Conservation (phyloP, 2,797 vertebrate species). For the Karalla daura region DNA sequence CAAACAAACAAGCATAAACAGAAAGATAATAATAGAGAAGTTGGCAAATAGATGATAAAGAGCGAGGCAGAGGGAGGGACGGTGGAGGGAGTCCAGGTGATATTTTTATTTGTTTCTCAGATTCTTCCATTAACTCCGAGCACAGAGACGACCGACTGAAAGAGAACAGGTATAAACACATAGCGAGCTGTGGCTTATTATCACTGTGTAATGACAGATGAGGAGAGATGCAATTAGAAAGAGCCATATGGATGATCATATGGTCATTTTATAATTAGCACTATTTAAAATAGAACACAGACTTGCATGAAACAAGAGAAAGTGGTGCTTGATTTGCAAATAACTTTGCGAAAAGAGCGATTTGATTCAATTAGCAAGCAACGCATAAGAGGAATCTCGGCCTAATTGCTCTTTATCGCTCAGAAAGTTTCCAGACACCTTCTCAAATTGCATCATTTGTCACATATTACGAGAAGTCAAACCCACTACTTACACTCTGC, state of each 20-base stretch:
- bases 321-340: conserved; percentile 50
- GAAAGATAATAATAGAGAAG: conserved; percentile 44
- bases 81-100: conserved; percentile 63
- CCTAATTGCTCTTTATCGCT: conserved; percentile 17
- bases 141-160: conserved; percentile 46
- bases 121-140: conserved; percentile 42
- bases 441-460: conserved; percentile 28
- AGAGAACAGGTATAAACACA: conserved; percentile 67
- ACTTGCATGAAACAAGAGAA: conserved; percentile 53
- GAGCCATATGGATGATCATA: conserved; percentile 82
- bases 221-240: conserved; percentile 78
- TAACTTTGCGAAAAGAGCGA: conserved; percentile 31
- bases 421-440: conserved; percentile 7
- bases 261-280: conserved; percentile 81
- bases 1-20: conserved; percentile 49
- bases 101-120: conserved; percentile 64
- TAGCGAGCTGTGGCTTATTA: conserved; percentile 68
- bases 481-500: background rate
- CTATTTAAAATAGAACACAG: conserved; percentile 71
- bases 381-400: background rate
- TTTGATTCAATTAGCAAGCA: conserved; percentile 36
- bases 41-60: conserved; percentile 54
- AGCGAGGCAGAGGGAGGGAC: conserved; percentile 37
- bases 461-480: conserved; percentile 7
- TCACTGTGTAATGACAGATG: conserved; percentile 68